Evolutionary conservation across 2,797 vertebrate genomes (phyloP).

Genomic region (Crocodylus rhombifer): DNA sequence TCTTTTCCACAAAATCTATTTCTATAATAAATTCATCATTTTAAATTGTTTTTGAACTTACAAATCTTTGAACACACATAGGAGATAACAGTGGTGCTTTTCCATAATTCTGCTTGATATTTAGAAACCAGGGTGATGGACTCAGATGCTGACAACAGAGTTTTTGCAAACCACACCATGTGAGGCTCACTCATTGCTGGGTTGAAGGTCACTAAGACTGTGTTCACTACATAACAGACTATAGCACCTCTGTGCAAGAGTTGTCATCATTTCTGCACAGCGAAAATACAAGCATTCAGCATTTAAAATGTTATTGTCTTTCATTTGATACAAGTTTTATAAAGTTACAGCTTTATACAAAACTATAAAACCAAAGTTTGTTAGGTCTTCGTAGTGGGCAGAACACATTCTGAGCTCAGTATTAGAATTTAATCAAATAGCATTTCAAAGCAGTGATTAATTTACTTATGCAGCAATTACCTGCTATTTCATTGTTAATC

Average conservation of each 20-base stretch:
- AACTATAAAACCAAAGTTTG: background rate
- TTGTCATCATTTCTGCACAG: background rate
- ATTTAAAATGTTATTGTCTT: slow-evolving; percentile 29
- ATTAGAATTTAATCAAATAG: background rate
- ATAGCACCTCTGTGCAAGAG: background rate
- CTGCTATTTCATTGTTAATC: background rate
- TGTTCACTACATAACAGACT: slow-evolving; percentile 14
- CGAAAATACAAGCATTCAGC: slow-evolving; percentile 27
- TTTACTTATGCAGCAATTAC: background rate
- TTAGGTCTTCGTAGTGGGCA: background rate
- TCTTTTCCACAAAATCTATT: slow-evolving; percentile 12
- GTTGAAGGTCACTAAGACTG: slow-evolving; percentile 36
- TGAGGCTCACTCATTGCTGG: slow-evolving; percentile 55
- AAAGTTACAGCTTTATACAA: background rate
- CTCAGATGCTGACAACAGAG: too few species aligned
- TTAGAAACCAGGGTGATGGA: too few species aligned
- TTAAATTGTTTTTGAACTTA: background rate
- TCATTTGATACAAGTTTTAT: background rate
- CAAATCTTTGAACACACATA: background rate
- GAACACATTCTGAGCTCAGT: background rate
- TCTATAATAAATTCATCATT: slow-evolving; percentile 1
- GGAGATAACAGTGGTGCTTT: background rate
- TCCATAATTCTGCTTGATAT: background rate
- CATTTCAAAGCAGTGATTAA: background rate
- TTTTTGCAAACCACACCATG: slow-evolving; percentile 18